Conservation (phyloP, 2,888 invertebrate species). For the Thymelicus sylvestris region DNA sequence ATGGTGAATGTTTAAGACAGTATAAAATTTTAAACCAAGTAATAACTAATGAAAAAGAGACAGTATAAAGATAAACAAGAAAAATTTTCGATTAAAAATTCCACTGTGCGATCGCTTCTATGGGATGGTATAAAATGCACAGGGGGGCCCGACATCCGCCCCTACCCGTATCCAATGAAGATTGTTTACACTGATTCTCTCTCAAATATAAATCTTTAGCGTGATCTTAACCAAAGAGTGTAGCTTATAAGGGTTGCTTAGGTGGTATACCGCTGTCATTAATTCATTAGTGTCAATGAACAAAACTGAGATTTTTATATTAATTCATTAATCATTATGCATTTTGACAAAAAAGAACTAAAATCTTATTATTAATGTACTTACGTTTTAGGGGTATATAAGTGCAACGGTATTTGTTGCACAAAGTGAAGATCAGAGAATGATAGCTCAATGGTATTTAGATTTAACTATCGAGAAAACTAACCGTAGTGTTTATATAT, state of each 20-base stretch:
- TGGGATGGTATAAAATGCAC: constrained; percentile 55
- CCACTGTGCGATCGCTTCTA: constrained; percentile 59
- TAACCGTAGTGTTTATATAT: background rate
- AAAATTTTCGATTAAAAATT: constrained; percentile 38
- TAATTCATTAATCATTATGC: too few relatives aligned
- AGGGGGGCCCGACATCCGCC: constrained; percentile 58
- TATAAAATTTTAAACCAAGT: too few relatives aligned
- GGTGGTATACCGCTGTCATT: background rate
- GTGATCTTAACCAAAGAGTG: constrained; percentile 7
- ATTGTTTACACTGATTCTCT: constrained; percentile 38
- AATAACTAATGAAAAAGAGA: background rate
- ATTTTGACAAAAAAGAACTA: too few relatives aligned
- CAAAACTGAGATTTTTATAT: too few relatives aligned
- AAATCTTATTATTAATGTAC: too few relatives aligned
- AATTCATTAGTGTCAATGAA: background rate
- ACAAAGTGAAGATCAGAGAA: constrained; percentile 2
- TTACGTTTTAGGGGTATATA: too few relatives aligned
- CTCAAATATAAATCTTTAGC: constrained; percentile 16
- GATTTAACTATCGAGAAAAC: constrained; percentile 10
- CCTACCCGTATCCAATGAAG: constrained; percentile 59
- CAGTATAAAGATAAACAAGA: background rate
- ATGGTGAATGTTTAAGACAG: too few relatives aligned
- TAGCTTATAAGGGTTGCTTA: background rate
- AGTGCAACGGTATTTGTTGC: constrained; percentile 9
- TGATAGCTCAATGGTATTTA: constrained; percentile 9